Evolutionary conservation across 2,113 vertebrate genomes (phyloP), one percentile per base, ranked within the genome.

Genomic region (Clarias macrocephalus): DNA sequence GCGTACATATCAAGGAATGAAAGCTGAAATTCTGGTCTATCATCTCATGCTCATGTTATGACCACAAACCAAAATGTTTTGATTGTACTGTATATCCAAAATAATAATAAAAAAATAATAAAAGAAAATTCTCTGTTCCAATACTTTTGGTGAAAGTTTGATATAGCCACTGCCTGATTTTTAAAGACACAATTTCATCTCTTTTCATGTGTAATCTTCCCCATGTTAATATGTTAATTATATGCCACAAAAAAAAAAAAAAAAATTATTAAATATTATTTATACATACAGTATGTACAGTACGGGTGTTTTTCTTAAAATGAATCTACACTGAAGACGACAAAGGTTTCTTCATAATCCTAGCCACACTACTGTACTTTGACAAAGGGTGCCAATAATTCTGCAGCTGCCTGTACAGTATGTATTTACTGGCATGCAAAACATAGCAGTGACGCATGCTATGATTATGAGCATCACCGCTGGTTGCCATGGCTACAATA

Each of bases 401-500:
- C 48, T 5, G 1, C 25, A 79, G 25, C 25, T 77, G 23, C 75
- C 76, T 79, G 25, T 16, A 77, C 76, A 28, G 13, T 16, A 77
- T 79, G 42, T 79, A 18, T 79, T 28, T 56, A 28, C 52, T 18
- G 52, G 52, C 76, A 79, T 79, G 13, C 1, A 28, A 79, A 59
- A 80, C 56, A 57, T 25, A 59, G 59, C 2, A 30, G 1, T 33
- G 54, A 30, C 3, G n/a, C 2, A 16, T 80, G 77, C 56, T 30
- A 10, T 3, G 54, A 10, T 3, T 30, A 59, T 7, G n/a, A 56
- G 77, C 54, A 59, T 80, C 77, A 59, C 28, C 7, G 18, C 54
- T 81, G 57, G 80, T 62, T 81, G 25, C 82, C 82, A 68, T 28
- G 13, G 82, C 63, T 19, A 56, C 28, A 85, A 79, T 66, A 25